Conservation (phyloP, 1,140 invertebrate species). For the Spodoptera litura region DNA sequence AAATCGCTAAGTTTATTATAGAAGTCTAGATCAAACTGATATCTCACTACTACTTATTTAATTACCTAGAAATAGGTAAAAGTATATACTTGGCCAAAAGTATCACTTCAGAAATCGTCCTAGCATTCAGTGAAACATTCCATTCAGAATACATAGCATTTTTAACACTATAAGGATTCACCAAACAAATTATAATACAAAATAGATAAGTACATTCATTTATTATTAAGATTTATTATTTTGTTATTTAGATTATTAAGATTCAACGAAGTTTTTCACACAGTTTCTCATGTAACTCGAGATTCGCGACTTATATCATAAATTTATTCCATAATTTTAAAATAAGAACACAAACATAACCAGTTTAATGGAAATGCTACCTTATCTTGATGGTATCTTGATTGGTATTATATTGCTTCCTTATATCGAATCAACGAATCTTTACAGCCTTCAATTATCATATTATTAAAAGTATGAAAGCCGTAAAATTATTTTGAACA, state of each 20-base stretch:
- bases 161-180: no score
- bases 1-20: no score
- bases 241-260: slow-evolving; percentile 18
- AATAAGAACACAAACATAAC: slow-evolving; percentile 2
- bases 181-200: no score
- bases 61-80: no score
- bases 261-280: slow-evolving; percentile 15
- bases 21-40: no score
- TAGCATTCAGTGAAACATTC: no score
- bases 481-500: slow-evolving; percentile 17
- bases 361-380: slow-evolving; percentile 32
- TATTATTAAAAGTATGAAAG: slow-evolving; percentile 37
- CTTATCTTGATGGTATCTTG: slow-evolving; percentile 26
- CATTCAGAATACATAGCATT: no score
- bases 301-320: slow-evolving; percentile 24
- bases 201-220: not conserved
- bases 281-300: slow-evolving; percentile 28
- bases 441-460: slow-evolving; percentile 32
- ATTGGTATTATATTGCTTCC: slow-evolving; percentile 35
- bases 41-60: no score
- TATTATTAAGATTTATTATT: not conserved
- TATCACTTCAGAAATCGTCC: no score
- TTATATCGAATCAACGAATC: slow-evolving; percentile 34
- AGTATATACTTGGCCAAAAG: no score
- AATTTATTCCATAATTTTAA: slow-evolving; percentile 26